A percentile compares a stretch with the other conserved stretches of the same genome.
phyloP scores from a whole-genome alignment of 2,888 invertebrate genomes.

The Caradrina clavipalpis region DNA sequence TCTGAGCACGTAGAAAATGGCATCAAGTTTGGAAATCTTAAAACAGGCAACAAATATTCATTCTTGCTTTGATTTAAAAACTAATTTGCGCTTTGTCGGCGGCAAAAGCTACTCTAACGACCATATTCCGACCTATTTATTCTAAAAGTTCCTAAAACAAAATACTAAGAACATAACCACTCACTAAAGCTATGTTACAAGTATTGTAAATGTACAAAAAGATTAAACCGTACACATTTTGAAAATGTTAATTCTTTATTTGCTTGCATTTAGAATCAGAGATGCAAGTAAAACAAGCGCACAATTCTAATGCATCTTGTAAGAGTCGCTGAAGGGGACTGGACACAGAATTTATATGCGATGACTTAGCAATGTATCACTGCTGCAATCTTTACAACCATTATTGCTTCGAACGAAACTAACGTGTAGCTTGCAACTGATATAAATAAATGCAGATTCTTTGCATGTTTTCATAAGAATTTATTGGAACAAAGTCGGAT shows the following conservation, averaged over 20 bases:
- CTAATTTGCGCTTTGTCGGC: neutral
- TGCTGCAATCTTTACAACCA: constrained; percentile 52
- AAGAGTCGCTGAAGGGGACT: constrained; percentile 31
- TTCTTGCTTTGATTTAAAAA: constrained; percentile 3
- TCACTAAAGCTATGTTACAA: neutral
- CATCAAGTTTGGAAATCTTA: constrained; percentile 8
- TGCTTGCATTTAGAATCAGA: constrained; percentile 35
- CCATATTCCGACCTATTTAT: neutral
- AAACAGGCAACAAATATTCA: neutral
- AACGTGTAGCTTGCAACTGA: constrained; percentile 41
- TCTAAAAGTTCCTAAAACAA: neutral
- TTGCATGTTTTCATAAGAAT: constrained; percentile 24
- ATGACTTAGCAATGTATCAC: constrained; percentile 59
- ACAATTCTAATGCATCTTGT: constrained; percentile 31
- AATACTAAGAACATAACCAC: neutral
- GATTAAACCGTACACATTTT: constrained; percentile 25
- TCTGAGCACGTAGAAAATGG: constrained; percentile 16
- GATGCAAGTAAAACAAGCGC: constrained; percentile 41
- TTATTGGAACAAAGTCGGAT: constrained; percentile 19
- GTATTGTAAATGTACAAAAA: constrained; percentile 11
- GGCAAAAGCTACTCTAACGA: neutral
- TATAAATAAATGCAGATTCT: constrained; percentile 49
- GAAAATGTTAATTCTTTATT: constrained; percentile 14
- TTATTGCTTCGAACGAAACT: constrained; percentile 55
- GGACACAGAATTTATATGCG: constrained; percentile 52